Base-by-base conservation (phyloP, 2,888 invertebrate genomes). In the Agrypnus murinus region DNA sequence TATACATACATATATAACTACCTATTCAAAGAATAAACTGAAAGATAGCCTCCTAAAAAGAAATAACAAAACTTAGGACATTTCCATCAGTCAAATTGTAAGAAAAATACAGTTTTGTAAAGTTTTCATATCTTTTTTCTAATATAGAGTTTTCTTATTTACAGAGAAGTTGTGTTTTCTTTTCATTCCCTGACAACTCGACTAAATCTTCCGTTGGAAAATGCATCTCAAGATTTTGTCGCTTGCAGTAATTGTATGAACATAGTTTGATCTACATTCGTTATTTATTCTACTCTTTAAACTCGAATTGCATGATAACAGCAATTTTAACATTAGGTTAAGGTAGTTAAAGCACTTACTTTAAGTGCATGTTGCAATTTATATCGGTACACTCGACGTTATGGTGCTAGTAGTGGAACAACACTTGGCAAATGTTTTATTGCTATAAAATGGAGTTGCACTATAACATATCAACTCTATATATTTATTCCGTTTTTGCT, bases 281-380 rank as follows among this genome's bases (percentile, higher is more conserved):
- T 50, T 50, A 50, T 50, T 50, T 50, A 50, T 50, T 12, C 10
- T 12, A 25, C 50, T 50, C 50, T 50, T 50, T 50, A 50, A 50
- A 50, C 31, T 50, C 31, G 12, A 50, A 31, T 46, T 17, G 46
- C 46, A 53, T 53, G 50, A 53, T 55, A 55, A 55, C 55, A 55
- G 55, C 55, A 55, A 55, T 55, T 55, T 55, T 55, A 55, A 31
- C 55, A 55, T 55, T 55, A 55, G 55, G 36, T 12, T 57, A 68
- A 57, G 62, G 63, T 46, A 63, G 62, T 62, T 68, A 68, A 68
- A 63, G 62, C 63, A 68, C 68, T 68, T 68, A 55, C 63, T 62
- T 68, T 68, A 68, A 68, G 68, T 68, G 68, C 68, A 68, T 46
- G 62, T 63, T 55, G 62, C 68, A 68, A 68, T 68, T 68, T 68